phyloP scores from a whole-genome alignment of 2,797 vertebrate species.

The Antennarius maculatus region DNA sequence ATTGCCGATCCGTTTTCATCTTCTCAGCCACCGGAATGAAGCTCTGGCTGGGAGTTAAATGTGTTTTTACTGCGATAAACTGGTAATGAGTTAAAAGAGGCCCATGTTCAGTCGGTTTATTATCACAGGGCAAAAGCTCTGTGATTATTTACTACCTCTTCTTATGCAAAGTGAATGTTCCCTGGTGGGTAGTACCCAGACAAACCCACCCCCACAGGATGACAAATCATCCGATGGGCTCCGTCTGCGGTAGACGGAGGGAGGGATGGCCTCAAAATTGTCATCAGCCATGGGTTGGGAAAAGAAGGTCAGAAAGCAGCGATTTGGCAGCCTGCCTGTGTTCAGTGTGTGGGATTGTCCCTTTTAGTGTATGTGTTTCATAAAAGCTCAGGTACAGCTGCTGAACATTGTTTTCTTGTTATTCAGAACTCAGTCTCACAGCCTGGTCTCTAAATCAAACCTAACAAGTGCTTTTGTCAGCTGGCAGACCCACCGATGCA shows the following conservation, averaged over 20 bases:
- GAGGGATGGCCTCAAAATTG: conserved; percentile 63
- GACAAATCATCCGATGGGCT: conserved; percentile 52
- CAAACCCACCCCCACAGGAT: conserved; percentile 34
- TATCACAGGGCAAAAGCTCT: conserved; percentile 19
- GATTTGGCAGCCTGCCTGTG: conserved; percentile 52
- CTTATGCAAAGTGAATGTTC: conserved; percentile 44
- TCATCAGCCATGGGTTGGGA: conserved; percentile 72
- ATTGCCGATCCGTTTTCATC: background rate
- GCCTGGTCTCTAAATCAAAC: conserved; percentile 40
- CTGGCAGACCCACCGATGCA: conserved; percentile 38
- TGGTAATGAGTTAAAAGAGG: conserved; percentile 29
- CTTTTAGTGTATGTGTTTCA: conserved; percentile 2
- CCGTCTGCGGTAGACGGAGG: conserved; percentile 37
- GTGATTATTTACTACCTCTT: conserved; percentile 50
- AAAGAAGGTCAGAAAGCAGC: conserved; percentile 72
- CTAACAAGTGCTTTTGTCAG: conserved; percentile 21
- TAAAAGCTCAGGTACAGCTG: conserved; percentile 38
- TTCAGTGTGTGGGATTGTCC: conserved; percentile 26
- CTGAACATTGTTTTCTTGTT: conserved; percentile 49
- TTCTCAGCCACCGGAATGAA: background rate
- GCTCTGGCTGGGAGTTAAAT: conserved; percentile 14
- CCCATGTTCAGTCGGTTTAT: conserved; percentile 24
- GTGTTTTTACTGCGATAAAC: conserved; percentile 58
- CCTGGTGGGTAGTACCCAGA: conserved; percentile 35
- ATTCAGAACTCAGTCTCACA: conserved; percentile 36